Evolutionary conservation across 2,888 invertebrate genomes (phyloP).

Genomic region (Meteorus colon): DNA sequence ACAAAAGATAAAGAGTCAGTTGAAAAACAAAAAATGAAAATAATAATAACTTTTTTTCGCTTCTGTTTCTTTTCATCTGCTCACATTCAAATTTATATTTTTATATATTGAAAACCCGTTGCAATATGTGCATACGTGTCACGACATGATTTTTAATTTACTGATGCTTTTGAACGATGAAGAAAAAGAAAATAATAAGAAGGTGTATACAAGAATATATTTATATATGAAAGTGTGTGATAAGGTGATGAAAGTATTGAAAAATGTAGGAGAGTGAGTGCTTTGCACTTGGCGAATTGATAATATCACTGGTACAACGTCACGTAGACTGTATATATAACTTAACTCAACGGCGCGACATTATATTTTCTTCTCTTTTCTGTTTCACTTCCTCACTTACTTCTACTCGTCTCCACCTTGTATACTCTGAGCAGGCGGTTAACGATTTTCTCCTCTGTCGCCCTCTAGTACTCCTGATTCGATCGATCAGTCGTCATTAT

Average conservation of each 20-base stretch:
- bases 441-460: conserved; percentile 1
- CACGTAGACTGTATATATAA: conserved; percentile 1
- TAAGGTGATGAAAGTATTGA: neutral
- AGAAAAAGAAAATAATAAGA: neutral
- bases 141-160: neutral
- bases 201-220: neutral
- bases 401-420: too few relatives aligned
- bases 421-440: neutral
- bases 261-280: neutral
- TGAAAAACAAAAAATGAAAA: neutral
- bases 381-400: too few relatives aligned
- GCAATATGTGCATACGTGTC: neutral
- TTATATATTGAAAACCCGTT: neutral
- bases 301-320: neutral
- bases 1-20: neutral
- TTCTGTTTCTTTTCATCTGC: neutral
- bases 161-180: neutral
- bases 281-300: neutral
- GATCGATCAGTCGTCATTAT: neutral
- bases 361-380: neutral
- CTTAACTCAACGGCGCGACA: neutral
- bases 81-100: neutral
- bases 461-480: neutral
- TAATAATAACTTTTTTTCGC: neutral
- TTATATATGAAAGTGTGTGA: neutral